Conservation (phyloP, 2,113 vertebrate species). For the Megaceryle maxima region DNA sequence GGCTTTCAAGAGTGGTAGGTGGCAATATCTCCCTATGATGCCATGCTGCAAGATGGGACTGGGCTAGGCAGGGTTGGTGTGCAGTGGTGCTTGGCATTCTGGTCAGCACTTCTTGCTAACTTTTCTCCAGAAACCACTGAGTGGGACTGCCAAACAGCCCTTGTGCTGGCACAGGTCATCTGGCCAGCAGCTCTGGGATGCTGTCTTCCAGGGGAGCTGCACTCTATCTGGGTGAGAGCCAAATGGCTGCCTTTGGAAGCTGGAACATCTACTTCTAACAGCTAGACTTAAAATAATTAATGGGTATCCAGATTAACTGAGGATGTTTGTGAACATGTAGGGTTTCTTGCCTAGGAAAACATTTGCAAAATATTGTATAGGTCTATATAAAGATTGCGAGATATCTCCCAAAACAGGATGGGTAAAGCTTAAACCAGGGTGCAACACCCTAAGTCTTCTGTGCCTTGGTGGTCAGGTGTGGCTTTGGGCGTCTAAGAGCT, state of each 20-base stretch:
- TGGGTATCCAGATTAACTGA: background rate
- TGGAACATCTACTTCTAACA: background rate
- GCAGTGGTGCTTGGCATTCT: background rate
- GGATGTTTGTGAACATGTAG: background rate
- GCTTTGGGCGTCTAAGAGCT: background rate
- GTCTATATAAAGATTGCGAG: background rate
- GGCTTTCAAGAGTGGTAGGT: background rate
- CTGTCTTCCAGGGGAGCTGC: background rate
- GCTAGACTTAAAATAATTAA: background rate
- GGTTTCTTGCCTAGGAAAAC: background rate
- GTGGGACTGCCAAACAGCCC: background rate
- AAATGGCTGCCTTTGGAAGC: background rate
- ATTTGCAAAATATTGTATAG: background rate
- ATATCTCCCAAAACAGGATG: background rate
- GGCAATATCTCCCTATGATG: background rate
- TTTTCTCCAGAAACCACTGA: background rate
- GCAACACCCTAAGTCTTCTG: background rate
- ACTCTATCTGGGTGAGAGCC: background rate
- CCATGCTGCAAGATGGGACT: background rate
- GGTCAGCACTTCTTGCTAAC: background rate
- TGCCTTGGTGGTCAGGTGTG: background rate
- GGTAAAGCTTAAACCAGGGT: background rate
- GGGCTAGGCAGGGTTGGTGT: background rate
- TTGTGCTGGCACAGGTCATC: background rate
- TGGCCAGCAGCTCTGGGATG: slow-evolving; percentile 13